These are phyloP conservation scores for Rhodinocichla rosea DNA, from an alignment of 2,113 vertebrate species.

Conservation along the genomic window DNA sequence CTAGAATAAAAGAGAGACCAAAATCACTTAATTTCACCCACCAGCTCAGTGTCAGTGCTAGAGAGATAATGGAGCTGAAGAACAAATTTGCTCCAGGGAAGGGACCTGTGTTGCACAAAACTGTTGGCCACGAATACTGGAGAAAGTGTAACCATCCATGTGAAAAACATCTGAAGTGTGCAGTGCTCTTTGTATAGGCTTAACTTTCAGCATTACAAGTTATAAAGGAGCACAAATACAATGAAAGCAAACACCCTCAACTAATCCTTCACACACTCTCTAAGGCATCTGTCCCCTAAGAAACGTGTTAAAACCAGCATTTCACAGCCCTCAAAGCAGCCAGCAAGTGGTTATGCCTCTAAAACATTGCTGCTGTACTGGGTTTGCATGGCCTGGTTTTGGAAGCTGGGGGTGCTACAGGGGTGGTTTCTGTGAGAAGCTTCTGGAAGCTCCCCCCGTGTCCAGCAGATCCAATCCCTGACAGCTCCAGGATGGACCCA, in stretches of 20 bases:
- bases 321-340: not conserved
- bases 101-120: not conserved
- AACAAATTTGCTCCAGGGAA: not conserved
- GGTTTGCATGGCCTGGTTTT: not conserved
- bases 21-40: not conserved
- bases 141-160: not conserved
- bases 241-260: not conserved
- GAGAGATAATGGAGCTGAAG: not conserved
- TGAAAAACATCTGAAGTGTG: not conserved
- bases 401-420: not conserved
- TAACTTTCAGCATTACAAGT: not conserved
- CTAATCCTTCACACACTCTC: not conserved
- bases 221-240: not conserved
- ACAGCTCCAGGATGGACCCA: fast-evolving
- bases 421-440: not conserved
- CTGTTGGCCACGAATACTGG: not conserved
- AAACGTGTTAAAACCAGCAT: not conserved
- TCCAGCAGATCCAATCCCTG: not conserved
- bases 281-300: not conserved
- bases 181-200: not conserved
- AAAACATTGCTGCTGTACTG: not conserved
- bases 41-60: not conserved
- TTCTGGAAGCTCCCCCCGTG: not conserved
- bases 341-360: not conserved
- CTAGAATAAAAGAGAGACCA: not conserved